Base-by-base conservation (phyloP, 1,140 invertebrate species). In the Drosophila nannoptera region DNA sequence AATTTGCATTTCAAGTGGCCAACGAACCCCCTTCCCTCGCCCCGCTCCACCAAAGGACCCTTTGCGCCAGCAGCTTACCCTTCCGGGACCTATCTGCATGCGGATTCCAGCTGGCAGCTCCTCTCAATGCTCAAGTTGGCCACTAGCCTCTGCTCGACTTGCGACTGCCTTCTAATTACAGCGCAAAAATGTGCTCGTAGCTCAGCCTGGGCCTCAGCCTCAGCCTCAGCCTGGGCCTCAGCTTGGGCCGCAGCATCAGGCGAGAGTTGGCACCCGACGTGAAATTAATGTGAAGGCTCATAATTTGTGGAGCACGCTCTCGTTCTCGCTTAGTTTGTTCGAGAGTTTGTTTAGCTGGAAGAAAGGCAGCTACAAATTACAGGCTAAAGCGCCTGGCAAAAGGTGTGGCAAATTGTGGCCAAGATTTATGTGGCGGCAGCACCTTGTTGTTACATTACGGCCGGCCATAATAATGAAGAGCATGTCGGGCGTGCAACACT, bases 1-100 rank as follows among this genome's bases (percentile, higher is more conserved):
- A 86, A 84, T 84, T 84, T 84, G 81, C 80, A 84, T 84, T 80
- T 84, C 76, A 86, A 84, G 81, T 84, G 81, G 80, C 73, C 80
- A 71, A 84, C 78, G 50, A 67, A 7, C 56, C 46, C 29, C 45
- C 7, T 36, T 33, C 32, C 49, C 7, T n/a, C 38, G 11, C 0
- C 40, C 5, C n/a, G 5, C 4, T 6, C 40, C 32, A 29, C n/a
- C n/a, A n/a, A n/a, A n/a, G n/a, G n/a, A n/a, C 7, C 11, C 32
- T 14, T n/a, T 14, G n/a, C 40, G 14, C 68, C 7, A 29, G 29
- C 33, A 29, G 22, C 22, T 22, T 22, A 22, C 29, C n/a, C 8
- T n/a, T 42, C 35, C 22, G 33, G 32, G 38, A 22, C 36, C n/a
- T 5, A 22, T 22, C 22, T 22, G 22, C 22, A 22, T 22, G 22